Percentiles rank a stretch among this genome's conserved stretches.
Conservation (phyloP, 2,113 vertebrate species). For the Odocoileus virginianus region DNA sequence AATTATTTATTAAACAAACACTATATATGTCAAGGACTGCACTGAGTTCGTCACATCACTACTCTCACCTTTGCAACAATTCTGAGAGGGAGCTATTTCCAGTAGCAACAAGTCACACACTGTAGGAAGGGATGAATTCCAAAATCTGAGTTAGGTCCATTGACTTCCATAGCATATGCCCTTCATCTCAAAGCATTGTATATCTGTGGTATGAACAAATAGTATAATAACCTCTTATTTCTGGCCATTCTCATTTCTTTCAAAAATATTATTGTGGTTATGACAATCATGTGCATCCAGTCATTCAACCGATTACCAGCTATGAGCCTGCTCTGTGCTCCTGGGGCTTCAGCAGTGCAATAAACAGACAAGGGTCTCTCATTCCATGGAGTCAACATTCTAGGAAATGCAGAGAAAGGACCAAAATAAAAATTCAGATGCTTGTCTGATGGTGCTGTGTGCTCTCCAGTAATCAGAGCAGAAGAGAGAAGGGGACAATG, state of each 20-base stretch:
- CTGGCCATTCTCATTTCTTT: not conserved
- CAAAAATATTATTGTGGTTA: not conserved
- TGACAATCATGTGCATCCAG: not conserved
- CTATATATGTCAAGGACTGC: not conserved
- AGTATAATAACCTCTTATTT: not conserved
- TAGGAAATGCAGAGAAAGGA: not conserved
- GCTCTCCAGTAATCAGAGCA: not conserved
- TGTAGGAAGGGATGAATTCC: not conserved
- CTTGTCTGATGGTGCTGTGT: not conserved
- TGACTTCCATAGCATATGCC: not conserved
- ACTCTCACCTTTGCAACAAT: not conserved
- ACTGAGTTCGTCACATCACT: not conserved
- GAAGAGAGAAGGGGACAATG: not conserved
- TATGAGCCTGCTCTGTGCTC: not conserved
- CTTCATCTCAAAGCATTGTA: not conserved
- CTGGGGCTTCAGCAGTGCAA: not conserved
- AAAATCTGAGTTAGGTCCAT: not conserved
- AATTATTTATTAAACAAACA: not conserved
- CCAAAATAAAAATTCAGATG: not conserved
- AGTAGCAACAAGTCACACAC: not conserved
- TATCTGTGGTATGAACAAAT: not conserved
- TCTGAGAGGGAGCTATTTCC: not conserved
- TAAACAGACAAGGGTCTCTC: not conserved
- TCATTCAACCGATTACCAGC: not conserved
- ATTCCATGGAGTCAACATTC: not conserved